Evolutionary conservation across 2,888 invertebrate species (phyloP), one percentile per base, ranked within the genome.

Genomic region (Dendrolimus houi): DNA sequence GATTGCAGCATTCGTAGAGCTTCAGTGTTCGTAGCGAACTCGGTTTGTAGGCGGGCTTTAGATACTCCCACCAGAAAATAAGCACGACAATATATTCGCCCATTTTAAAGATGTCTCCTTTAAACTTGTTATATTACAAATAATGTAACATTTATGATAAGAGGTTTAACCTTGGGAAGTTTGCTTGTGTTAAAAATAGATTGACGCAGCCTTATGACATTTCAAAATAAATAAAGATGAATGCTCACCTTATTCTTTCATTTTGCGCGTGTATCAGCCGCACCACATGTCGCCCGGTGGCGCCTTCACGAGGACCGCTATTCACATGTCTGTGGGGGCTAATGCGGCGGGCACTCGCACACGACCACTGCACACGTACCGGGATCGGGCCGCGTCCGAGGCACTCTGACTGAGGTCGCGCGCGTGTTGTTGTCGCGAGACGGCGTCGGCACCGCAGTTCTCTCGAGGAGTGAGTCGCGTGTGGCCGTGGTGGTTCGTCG

Each of bases 1-100:
- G 89, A 88, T 89, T 89, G 87, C 86, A 83, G 85, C 85, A 83
- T 75, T 89, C 77, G 75, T 88, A 83, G 82, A 81, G 86, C 87
- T 89, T 89, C 89, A 65, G 7, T 47, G 12, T 47, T 47, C 47
- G 9, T 10, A 12, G 9, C 47, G 47, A 47, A 47, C 9, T 47
- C 47, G 9, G 12, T 12, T 68, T 68, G 72, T 65, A 67, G 71
- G 72, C 70, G 67, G 75, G 79, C 80, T 78, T 75, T 71, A 77
- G 79, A 85, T 87, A 87, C 87, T 86, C 87, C 87, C 83, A 75
- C 69, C 67, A 71, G 62, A 70, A 65, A 72, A 78, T 29, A 29
- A 29, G 29, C 29, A 29, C 29, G 29, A 6, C 6, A 29, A 29
- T 29, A 29, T 29, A 29, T 29, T 29, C 29, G 29, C 29, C 29